These are phyloP conservation scores for Phoxinus phoxinus DNA, from an alignment of 2,113 vertebrate species.

Conservation along the genomic window DNA sequence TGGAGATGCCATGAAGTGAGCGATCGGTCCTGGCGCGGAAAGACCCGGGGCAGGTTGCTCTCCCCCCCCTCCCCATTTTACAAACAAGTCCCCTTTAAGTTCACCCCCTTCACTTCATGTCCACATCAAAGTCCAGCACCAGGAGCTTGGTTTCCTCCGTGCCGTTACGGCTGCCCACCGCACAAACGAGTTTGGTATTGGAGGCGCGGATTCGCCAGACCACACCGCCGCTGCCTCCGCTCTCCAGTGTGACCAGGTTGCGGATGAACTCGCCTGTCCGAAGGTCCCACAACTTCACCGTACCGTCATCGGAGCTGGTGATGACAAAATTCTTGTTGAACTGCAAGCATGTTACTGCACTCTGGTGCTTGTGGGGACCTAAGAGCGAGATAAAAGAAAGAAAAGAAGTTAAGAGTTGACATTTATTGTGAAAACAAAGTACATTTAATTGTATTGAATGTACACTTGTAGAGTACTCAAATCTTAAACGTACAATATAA, in stretches of 20 bases:
- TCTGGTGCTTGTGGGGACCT: conserved; percentile 99
- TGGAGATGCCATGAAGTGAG: conserved; percentile 42
- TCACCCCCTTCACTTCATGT: conserved; percentile 91
- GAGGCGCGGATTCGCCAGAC: conserved; percentile 99
- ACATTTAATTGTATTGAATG: not conserved
- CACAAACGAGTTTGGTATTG: conserved; percentile 98
- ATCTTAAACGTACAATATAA: not conserved
- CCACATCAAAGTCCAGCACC: conserved; percentile 99
- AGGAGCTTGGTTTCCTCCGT: conserved; percentile 99
- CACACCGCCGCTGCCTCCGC: conserved; percentile 95
- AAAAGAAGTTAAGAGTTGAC: not conserved
- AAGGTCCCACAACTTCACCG: conserved; percentile 99
- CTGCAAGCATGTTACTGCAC: conserved; percentile 99
- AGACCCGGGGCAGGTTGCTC: conserved; percentile 34
- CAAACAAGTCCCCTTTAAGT: conserved; percentile 32
- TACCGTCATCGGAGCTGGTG: conserved; percentile 99
- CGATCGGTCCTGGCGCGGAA: conserved; percentile 54
- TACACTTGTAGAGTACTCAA: not conserved
- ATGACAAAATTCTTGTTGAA: conserved; percentile 99
- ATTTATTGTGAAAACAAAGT: not conserved
- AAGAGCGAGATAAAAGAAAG: conserved; percentile 45
- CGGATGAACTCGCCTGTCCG: conserved; percentile 99
- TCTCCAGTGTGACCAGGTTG: conserved; percentile 99
- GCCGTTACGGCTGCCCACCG: conserved; percentile 97
- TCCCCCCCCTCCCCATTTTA: not conserved